These are phyloP conservation scores for Clistopyga incitator DNA, from an alignment of 2,888 invertebrate genomes.

Conservation along the genomic window DNA sequence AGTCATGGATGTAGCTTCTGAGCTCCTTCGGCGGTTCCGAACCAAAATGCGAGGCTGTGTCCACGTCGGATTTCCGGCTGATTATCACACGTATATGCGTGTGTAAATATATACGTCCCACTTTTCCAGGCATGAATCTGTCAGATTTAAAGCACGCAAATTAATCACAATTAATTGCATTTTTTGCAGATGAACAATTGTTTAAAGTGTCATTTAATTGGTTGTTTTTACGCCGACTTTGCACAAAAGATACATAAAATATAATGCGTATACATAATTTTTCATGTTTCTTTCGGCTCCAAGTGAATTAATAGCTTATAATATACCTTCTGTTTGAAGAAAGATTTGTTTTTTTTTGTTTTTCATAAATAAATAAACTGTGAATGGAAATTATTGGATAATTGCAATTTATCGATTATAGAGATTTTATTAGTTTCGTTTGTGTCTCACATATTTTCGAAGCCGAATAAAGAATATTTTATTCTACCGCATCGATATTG, in stretches of 20 bases:
- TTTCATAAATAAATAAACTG: not conserved
- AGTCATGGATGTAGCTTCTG: constrained; percentile 94
- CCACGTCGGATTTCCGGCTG: constrained; percentile 97
- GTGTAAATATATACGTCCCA: constrained; percentile 96
- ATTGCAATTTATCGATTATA: not conserved
- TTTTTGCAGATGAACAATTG: not conserved
- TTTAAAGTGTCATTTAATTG: too few relatives aligned
- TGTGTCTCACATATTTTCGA: too few relatives aligned
- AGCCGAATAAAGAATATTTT: too few relatives aligned
- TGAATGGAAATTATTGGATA: not conserved
- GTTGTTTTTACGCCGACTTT: too few relatives aligned
- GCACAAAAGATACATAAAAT: too few relatives aligned
- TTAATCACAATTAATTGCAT: constrained; percentile 13
- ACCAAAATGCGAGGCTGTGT: constrained; percentile 91
- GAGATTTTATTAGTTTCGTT: too few relatives aligned
- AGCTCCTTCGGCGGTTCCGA: constrained; percentile 91
- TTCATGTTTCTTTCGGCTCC: too few relatives aligned
- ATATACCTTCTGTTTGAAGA: too few relatives aligned
- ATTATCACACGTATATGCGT: constrained; percentile 98
- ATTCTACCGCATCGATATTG: too few relatives aligned
- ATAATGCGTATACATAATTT: too few relatives aligned
- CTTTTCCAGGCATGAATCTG: constrained; percentile 97
- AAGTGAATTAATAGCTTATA: too few relatives aligned
- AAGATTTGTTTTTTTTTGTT: too few relatives aligned
- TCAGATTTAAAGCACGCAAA: constrained; percentile 35